phyloP scores from a whole-genome alignment of 2,797 vertebrate species.

The Gastrophryne carolinensis region DNA sequence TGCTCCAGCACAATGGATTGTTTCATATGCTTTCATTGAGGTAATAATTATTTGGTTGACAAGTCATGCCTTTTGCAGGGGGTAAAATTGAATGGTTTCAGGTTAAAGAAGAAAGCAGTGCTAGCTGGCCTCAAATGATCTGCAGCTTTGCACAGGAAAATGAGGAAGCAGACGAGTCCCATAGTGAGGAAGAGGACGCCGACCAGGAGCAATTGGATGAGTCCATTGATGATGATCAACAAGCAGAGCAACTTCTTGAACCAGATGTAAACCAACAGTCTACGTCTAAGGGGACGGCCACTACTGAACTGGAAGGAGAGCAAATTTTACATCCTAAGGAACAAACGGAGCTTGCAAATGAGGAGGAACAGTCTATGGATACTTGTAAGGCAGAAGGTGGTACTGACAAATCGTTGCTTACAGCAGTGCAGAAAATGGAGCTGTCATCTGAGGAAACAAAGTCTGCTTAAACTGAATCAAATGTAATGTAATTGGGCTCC shows the following conservation, averaged over 20 bases:
- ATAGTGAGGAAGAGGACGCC: conserved; percentile 65
- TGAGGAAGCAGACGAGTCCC: conserved; percentile 63
- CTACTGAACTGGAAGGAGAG: neutral
- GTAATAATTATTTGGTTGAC: no score
- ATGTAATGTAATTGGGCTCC: no score
- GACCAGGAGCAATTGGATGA: conserved; percentile 55
- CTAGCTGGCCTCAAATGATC: conserved; percentile 69
- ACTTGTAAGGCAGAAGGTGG: neutral
- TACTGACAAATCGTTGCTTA: neutral
- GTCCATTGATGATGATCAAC: conserved; percentile 51
- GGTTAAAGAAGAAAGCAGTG: conserved; percentile 71
- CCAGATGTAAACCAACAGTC: conserved; percentile 49
- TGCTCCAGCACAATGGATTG: no score
- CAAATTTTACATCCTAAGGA: no score
- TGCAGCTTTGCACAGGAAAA: conserved; percentile 72
- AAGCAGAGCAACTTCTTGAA: conserved; percentile 53
- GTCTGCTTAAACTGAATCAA: no score
- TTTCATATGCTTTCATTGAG: no score
- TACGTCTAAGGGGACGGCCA: conserved; percentile 41
- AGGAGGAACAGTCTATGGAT: neutral
- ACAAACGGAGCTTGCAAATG: neutral
- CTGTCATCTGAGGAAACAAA: neutral
- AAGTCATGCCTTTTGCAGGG: conserved; percentile 25
- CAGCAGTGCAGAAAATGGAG: neutral
- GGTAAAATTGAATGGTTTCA: conserved; percentile 76